phyloP scores from a whole-genome alignment of 2,797 vertebrate species.

The Gymnoscopelus microlampas region DNA sequence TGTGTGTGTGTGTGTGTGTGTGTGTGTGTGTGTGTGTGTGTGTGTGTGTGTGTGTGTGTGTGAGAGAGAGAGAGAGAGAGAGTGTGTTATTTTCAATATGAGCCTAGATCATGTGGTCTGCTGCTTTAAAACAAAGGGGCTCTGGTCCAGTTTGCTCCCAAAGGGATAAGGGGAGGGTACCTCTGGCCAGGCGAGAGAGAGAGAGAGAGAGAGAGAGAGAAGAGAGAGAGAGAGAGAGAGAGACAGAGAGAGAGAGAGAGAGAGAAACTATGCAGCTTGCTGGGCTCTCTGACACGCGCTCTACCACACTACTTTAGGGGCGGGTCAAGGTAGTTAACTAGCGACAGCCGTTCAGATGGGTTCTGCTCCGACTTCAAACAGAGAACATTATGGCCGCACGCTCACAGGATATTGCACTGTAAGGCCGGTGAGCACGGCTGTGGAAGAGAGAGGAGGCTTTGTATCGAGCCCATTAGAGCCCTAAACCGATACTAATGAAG shows the following conservation, averaged over 20 bases:
- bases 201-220: constrained; percentile 21
- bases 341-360: constrained; percentile 75
- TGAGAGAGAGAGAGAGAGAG: constrained; percentile 29
- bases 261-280: constrained; percentile 60
- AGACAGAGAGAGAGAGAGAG: constrained; percentile 23
- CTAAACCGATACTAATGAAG: constrained; percentile 84
- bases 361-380: constrained; percentile 77
- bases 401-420: constrained; percentile 80
- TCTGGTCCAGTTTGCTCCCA: constrained; percentile 64
- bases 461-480: constrained; percentile 79
- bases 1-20: constrained; percentile 2
- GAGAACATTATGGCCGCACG: constrained; percentile 70
- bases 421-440: constrained; percentile 70
- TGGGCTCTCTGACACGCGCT: constrained; percentile 58
- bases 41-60: constrained; percentile 31
- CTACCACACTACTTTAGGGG: constrained; percentile 69
- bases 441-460: constrained; percentile 80
- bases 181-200: constrained; percentile 31
- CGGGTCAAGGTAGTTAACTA: constrained; percentile 77
- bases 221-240: constrained; percentile 9
- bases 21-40: constrained; percentile 10
- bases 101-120: constrained; percentile 65
- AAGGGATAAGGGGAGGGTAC: constrained; percentile 53
- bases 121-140: constrained; percentile 75
- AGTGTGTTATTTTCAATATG: constrained; percentile 48